These are phyloP conservation scores for Squalus acanthias DNA, from an alignment of 2,797 vertebrate species.

Conservation along the genomic window DNA sequence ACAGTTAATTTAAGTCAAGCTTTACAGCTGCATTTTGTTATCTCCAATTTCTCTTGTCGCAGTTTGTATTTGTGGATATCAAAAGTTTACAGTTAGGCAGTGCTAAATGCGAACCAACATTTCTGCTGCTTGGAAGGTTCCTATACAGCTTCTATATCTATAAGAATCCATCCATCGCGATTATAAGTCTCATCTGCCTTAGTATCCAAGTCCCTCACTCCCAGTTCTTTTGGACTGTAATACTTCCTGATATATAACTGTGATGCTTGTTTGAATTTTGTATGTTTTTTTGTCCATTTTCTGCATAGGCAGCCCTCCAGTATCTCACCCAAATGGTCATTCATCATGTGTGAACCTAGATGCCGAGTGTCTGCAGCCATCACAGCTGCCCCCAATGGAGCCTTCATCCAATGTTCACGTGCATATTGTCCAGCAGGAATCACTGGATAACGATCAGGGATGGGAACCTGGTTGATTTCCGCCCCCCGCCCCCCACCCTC, in stretches of 20 bases:
- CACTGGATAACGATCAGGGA: background rate
- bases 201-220: background rate
- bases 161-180: background rate
- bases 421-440: background rate
- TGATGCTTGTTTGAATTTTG: background rate
- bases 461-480: background rate
- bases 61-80: background rate
- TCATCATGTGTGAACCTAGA: too few species aligned
- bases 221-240: background rate
- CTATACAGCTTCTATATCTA: background rate
- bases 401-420: background rate
- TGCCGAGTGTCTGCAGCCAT: background rate
- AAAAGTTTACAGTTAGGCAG: background rate
- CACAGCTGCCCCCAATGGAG: background rate
- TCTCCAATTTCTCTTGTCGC: background rate
- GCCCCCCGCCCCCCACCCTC: too few species aligned
- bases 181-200: background rate
- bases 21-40: background rate
- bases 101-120: background rate
- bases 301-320: background rate
- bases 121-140: background rate
- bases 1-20: background rate
- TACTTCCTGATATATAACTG: background rate
- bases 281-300: background rate
- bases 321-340: background rate